Conservation (phyloP, 2,113 vertebrate genomes). For the Paradoxurus hermaphroditus region DNA sequence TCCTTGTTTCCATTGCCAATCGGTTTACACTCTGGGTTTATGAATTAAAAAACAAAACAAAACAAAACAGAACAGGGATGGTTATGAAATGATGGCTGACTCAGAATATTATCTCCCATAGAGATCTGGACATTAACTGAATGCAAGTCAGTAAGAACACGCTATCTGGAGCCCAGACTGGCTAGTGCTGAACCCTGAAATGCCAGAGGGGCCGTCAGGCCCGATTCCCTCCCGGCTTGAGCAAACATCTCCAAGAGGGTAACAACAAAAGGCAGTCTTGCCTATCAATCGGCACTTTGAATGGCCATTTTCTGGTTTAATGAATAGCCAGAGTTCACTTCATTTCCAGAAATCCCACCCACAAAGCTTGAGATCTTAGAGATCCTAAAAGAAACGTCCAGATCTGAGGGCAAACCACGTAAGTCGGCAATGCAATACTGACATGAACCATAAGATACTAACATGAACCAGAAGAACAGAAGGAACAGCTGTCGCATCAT, state of each 20-base stretch:
- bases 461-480: fast-evolving
- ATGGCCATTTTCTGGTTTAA: slow-evolving; percentile 16
- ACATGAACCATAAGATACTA: fast-evolving
- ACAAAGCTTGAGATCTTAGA: background rate
- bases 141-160: background rate
- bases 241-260: background rate
- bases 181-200: background rate
- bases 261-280: background rate
- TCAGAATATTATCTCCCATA: background rate
- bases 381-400: background rate
- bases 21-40: slow-evolving; percentile 92
- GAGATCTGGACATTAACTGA: background rate
- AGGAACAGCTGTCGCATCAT: fast-evolving
- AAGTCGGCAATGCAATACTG: background rate
- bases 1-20: slow-evolving; percentile 95
- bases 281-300: background rate
- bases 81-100: background rate
- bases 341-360: slow-evolving; percentile 7
- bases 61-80: slow-evolving; percentile 11
- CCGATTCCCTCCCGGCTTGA: background rate
- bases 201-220: background rate
- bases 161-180: background rate
- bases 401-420: background rate
- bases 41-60: background rate
- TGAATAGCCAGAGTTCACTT: background rate